Evolutionary conservation across 2,113 vertebrate species (phyloP).

Genomic region (Charina bottae): DNA sequence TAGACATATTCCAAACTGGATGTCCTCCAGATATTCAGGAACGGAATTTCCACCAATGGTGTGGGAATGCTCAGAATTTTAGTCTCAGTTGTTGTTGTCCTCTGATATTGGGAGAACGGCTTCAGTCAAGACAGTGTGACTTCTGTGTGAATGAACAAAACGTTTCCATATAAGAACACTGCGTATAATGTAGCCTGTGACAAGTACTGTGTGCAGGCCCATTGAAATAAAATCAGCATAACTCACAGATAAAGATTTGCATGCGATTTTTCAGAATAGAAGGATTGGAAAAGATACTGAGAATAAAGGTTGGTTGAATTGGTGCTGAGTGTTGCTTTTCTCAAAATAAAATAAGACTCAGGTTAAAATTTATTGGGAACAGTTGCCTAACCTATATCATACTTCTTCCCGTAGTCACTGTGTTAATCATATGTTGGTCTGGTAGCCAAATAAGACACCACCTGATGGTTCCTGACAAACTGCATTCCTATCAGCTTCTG

Average conservation of each 20-base stretch:
- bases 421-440: background rate
- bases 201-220: background rate
- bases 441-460: background rate
- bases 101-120: background rate
- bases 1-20: too few relatives aligned
- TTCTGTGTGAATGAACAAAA: background rate
- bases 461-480: background rate
- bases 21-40: background rate
- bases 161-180: background rate
- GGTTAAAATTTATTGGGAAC: background rate
- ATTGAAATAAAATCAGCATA: background rate
- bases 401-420: background rate
- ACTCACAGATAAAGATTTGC: background rate
- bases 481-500: constrained; percentile 12
- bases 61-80: background rate
- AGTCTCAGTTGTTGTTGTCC: background rate
- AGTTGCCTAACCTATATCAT: background rate
- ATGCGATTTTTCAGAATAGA: background rate
- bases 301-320: background rate
- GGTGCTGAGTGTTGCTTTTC: background rate
- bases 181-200: background rate
- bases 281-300: background rate
- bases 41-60: background rate
- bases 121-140: too few relatives aligned
- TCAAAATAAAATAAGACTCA: background rate